Conservation (phyloP, 1,140 invertebrate genomes). For the Sesamia nonagrioides region DNA sequence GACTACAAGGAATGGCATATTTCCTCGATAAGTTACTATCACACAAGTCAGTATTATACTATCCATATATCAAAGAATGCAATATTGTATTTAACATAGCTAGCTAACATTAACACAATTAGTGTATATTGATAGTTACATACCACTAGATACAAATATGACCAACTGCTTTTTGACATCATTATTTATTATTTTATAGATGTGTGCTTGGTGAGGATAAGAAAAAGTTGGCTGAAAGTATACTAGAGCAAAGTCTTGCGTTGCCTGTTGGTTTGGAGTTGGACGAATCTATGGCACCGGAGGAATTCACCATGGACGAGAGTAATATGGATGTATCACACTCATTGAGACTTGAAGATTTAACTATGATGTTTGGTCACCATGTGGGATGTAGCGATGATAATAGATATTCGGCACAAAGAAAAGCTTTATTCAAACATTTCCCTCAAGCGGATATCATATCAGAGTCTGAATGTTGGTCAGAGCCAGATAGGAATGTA, state of each 20-base stretch:
- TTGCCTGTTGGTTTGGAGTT: slow-evolving; percentile 82
- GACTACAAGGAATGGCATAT: slow-evolving; percentile 91
- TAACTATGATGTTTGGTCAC: slow-evolving; percentile 85
- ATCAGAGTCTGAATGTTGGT: slow-evolving; percentile 94
- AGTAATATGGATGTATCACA: slow-evolving; percentile 82
- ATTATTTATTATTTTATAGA: slow-evolving; percentile 63
- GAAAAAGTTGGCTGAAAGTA: slow-evolving; percentile 84
- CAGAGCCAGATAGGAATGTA: slow-evolving; percentile 93
- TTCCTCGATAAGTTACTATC: slow-evolving; percentile 91
- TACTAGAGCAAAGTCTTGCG: slow-evolving; percentile 85
- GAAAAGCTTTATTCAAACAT: slow-evolving; percentile 62
- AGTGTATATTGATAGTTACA: too few relatives aligned
- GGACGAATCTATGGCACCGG: slow-evolving; percentile 81
- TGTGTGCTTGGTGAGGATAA: slow-evolving; percentile 86
- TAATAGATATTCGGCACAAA: slow-evolving; percentile 58
- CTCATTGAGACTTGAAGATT: slow-evolving; percentile 81
- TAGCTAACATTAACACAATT: too few relatives aligned
- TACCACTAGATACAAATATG: background rate
- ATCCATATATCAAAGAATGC: too few relatives aligned
- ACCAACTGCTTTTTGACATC: background rate
- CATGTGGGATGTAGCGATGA: slow-evolving; percentile 77
- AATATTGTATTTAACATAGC: too few relatives aligned
- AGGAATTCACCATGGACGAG: slow-evolving; percentile 82
- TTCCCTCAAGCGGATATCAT: slow-evolving; percentile 84
- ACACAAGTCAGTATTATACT: slow-evolving; percentile 85